phyloP scores from a whole-genome alignment of 1,140 invertebrate genomes.

The Meloidogyne hapla region DNA sequence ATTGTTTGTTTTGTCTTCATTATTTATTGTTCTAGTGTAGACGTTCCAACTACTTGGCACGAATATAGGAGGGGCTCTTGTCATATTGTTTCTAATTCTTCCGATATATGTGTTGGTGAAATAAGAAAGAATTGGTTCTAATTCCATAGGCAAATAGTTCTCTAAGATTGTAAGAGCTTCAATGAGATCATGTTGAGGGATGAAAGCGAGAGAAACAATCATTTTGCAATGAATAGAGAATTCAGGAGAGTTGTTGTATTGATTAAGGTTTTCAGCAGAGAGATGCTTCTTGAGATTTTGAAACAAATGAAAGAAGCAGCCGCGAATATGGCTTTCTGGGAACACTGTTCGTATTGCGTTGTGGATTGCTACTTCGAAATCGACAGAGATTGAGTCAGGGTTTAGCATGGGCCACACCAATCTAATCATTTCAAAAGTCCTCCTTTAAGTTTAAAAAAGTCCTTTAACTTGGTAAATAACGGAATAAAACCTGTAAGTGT shows the following conservation, averaged over 20 bases:
- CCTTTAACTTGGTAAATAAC: neutral
- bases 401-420: neutral
- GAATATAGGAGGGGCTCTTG: neutral
- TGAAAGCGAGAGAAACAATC: neutral
- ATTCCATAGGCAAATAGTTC: neutral
- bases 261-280: neutral
- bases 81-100: neutral
- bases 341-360: neutral
- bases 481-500: no score
- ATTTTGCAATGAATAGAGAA: neutral
- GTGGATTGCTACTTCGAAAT: neutral
- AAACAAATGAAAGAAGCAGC: neutral
- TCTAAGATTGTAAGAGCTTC: neutral
- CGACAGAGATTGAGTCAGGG: neutral
- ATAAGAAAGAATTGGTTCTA: neutral
- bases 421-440: neutral
- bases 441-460: neutral
- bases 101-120: neutral
- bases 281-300: slow-evolving; percentile 8
- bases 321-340: neutral
- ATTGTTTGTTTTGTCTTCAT: neutral
- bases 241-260: neutral
- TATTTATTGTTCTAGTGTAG: neutral
- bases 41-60: neutral
- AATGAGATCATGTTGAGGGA: neutral